Evolutionary conservation across 2,797 vertebrate genomes (phyloP).

Genomic region (Podargus strigoides): DNA sequence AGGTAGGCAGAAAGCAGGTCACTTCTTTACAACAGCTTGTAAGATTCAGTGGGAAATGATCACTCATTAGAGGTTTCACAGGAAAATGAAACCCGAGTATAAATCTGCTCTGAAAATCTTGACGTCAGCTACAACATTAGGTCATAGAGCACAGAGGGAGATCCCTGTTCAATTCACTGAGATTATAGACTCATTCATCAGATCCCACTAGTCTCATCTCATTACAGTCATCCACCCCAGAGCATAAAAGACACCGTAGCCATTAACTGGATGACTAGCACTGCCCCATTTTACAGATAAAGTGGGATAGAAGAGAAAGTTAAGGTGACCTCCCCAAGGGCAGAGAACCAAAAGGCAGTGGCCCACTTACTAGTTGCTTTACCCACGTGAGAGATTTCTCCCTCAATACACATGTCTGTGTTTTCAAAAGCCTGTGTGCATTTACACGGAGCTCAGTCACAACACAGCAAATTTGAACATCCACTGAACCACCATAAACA

Average conservation of each 20-base stretch:
- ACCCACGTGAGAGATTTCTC: neutral
- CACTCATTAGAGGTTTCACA: neutral
- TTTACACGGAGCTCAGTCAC: neutral
- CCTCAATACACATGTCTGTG: neutral
- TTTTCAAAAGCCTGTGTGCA: neutral
- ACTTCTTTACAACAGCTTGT: neutral
- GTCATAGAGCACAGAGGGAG: constrained; percentile 34
- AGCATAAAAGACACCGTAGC: neutral
- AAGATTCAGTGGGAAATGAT: neutral
- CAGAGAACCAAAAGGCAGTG: neutral
- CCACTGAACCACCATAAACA: constrained; percentile 20
- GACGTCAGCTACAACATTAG: constrained; percentile 26
- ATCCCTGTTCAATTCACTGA: constrained; percentile 2
- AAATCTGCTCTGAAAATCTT: neutral
- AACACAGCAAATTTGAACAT: constrained; percentile 24
- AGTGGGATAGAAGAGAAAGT: neutral
- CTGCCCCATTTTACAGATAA: neutral
- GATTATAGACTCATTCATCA: neutral
- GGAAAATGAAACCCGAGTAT: neutral
- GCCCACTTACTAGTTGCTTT: neutral
- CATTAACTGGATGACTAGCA: neutral
- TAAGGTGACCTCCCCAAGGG: neutral
- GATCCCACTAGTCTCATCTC: neutral
- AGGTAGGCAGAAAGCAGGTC: neutral
- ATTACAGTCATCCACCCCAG: neutral